Percentiles rank a stretch among this genome's conserved stretches.
Conservation (phyloP, 1,140 invertebrate genomes). For the Drosophila mojavensis region DNA sequence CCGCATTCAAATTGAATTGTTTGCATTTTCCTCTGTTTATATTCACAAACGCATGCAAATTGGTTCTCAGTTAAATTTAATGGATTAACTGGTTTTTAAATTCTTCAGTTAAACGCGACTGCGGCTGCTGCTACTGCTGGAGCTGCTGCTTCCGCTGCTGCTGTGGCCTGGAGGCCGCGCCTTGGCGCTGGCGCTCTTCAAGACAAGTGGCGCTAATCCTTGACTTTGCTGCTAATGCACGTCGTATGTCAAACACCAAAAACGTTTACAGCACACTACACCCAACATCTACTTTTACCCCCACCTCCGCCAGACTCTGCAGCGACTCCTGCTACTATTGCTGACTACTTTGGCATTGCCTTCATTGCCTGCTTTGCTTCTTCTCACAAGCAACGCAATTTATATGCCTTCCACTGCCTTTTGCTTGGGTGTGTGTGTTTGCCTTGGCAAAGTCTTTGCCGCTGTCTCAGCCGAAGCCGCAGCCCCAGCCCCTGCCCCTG, state of each 20-base stretch:
- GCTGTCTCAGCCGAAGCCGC: slow-evolving; percentile 17
- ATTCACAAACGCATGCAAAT: slow-evolving; percentile 49
- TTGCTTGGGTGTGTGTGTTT: slow-evolving; percentile 53
- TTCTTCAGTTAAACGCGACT: slow-evolving; percentile 32
- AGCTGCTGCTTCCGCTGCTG: neutral
- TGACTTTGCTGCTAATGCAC: slow-evolving; percentile 82
- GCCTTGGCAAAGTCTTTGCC: slow-evolving; percentile 66
- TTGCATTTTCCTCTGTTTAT: slow-evolving; percentile 22
- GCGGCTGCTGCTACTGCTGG: neutral
- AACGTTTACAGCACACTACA: slow-evolving; percentile 65
- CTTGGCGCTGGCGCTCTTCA: slow-evolving; percentile 57
- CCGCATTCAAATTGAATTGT: slow-evolving; percentile 70
- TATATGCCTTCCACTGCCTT: slow-evolving; percentile 73
- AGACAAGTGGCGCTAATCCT: slow-evolving; percentile 82
- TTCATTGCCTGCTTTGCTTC: neutral
- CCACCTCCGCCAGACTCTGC: no score
- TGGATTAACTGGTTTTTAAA: slow-evolving; percentile 60
- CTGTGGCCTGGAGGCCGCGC: slow-evolving; percentile 24
- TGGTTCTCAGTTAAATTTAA: slow-evolving; percentile 71
- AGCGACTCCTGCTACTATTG: neutral
- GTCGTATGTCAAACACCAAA: slow-evolving; percentile 82
- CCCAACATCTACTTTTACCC: neutral
- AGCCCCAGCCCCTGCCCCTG: neutral
- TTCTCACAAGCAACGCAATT: slow-evolving; percentile 69
- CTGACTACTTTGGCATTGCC: no score